phyloP scores from a whole-genome alignment of 2,113 vertebrate genomes.

The Oplegnathus fasciatus region DNA sequence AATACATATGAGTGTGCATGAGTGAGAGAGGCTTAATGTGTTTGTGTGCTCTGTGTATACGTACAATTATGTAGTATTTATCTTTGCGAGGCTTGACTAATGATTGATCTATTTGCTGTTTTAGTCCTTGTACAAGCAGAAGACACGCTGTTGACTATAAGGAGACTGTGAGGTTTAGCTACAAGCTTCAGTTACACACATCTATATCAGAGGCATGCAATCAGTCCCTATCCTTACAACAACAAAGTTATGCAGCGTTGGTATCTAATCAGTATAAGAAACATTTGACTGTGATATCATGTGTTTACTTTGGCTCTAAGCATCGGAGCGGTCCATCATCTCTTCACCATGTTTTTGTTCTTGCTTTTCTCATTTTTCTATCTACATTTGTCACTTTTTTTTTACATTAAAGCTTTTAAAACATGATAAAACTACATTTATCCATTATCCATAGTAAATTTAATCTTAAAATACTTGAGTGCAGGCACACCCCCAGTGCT shows the following conservation, averaged over 20 bases:
- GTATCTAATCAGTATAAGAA: slow-evolving; percentile 1
- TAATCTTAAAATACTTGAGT: background rate
- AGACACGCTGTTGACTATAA: background rate
- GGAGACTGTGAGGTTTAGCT: background rate
- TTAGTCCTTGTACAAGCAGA: slow-evolving; percentile 17
- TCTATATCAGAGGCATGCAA: slow-evolving; percentile 3
- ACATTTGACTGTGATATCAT: background rate
- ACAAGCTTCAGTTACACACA: background rate
- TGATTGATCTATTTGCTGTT: slow-evolving; percentile 23
- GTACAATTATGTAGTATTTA: slow-evolving; percentile 5
- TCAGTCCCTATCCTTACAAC: slow-evolving; percentile 9
- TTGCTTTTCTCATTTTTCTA: background rate
- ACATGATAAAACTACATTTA: background rate
- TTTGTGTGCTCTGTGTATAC: slow-evolving; percentile 7
- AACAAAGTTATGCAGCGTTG: slow-evolving; percentile 6
- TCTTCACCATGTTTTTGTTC: background rate
- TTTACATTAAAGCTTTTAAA: background rate
- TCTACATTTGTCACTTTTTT: background rate
- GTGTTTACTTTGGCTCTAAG: background rate
- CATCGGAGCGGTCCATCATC: background rate
- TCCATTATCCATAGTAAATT: background rate
- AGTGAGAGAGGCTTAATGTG: background rate
- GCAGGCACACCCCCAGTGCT: background rate
- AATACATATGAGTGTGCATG: background rate
- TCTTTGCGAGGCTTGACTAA: slow-evolving; percentile 6